phyloP scores from a whole-genome alignment of 2,113 vertebrate species.

The Ia io region DNA sequence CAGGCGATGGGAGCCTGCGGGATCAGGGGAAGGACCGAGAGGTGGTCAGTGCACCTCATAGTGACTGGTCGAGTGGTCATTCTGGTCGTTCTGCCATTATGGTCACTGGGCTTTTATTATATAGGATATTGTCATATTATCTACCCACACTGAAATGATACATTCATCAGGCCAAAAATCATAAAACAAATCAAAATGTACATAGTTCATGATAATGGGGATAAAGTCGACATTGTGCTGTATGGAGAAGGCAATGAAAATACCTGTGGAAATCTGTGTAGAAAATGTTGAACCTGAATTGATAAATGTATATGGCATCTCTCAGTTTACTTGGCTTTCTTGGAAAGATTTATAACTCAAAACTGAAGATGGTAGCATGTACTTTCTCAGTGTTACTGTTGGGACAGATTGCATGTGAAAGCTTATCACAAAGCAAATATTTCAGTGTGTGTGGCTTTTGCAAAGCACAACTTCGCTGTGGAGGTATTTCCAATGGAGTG shows the following conservation, averaged over 20 bases:
- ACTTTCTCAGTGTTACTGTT: neutral
- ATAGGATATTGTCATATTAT: neutral
- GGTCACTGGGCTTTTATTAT: too few species aligned
- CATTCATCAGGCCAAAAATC: neutral
- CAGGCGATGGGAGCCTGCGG: too few species aligned
- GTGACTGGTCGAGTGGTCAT: too few species aligned
- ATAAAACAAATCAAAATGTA: slow-evolving; percentile 27
- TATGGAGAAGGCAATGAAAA: neutral
- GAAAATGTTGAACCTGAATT: neutral
- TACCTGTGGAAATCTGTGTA: neutral
- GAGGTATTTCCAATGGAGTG: neutral
- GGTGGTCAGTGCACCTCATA: too few species aligned
- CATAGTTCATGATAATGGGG: neutral
- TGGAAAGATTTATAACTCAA: neutral
- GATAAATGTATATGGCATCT: neutral
- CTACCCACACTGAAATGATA: neutral
- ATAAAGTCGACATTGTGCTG: neutral
- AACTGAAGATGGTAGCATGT: slow-evolving; percentile 1
- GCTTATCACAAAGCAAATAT: slow-evolving; percentile 35
- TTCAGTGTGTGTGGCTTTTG: neutral
- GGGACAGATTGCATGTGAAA: neutral
- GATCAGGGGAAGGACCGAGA: too few species aligned
- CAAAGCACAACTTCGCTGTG: slow-evolving; percentile 53
- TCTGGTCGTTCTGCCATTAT: too few species aligned
- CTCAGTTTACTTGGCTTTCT: neutral